Evolutionary conservation across 2,113 vertebrate species (phyloP).

Genomic region (Trematomus loennbergii): DNA sequence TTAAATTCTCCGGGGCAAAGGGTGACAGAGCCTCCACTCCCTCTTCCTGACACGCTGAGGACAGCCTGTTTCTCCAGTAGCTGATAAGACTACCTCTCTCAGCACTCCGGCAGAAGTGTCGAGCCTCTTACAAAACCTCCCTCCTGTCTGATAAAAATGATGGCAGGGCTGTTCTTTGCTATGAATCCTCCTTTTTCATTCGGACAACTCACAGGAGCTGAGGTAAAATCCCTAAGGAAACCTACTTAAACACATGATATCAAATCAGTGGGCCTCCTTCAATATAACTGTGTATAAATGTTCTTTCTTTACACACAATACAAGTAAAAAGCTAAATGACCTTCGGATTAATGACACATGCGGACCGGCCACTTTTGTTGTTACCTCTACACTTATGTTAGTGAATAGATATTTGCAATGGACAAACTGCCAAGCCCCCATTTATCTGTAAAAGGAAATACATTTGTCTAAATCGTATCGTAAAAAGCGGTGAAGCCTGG

Average conservation of each 20-base stretch:
- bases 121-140: conserved; percentile 58
- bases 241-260: conserved; percentile 13
- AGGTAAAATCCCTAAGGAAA: conserved; percentile 13
- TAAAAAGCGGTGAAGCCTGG: too few relatives aligned
- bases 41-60: conserved; percentile 61
- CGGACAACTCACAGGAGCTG: conserved; percentile 21
- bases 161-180: conserved; percentile 32
- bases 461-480: too few relatives aligned
- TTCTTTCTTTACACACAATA: too few relatives aligned
- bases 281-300: too few relatives aligned
- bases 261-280: conserved; percentile 7
- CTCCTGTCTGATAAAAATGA: conserved; percentile 59
- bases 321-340: too few relatives aligned
- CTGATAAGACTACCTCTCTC: conserved; percentile 72
- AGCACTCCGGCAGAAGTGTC: conserved; percentile 49
- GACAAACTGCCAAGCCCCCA: too few relatives aligned
- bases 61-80: conserved; percentile 71
- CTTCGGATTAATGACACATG: too few relatives aligned
- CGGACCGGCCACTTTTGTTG: too few relatives aligned
- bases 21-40: conserved; percentile 73
- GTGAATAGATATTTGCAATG: too few relatives aligned
- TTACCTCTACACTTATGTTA: too few relatives aligned
- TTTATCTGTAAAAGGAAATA: too few relatives aligned
- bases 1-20: conserved; percentile 73
- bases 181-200: conserved; percentile 46